Evolutionary conservation across 2,888 invertebrate genomes (phyloP), one percentile per base, ranked within the genome.

Genomic region (Hedychridium roseum): DNA sequence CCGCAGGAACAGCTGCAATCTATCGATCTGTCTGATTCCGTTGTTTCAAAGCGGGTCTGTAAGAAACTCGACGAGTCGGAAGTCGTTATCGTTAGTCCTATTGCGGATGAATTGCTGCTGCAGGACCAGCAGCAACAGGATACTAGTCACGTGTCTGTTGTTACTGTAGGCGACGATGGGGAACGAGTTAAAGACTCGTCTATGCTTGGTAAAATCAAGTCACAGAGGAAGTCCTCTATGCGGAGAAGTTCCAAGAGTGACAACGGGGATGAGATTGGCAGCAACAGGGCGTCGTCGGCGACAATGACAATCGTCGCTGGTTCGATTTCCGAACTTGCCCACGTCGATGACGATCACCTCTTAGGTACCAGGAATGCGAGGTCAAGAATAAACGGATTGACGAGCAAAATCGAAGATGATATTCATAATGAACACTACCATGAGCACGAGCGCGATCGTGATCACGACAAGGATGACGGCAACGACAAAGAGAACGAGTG

Each of bases 91-190:
- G 86, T 91, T 26, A 90, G 88, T 62, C 88, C 91, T 6, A 87
- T 87, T 40, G 80, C 81, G 50, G 78, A 83, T 46, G 81, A 73
- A 34, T 63, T 70, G 21, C n/a, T n/a, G n/a, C n/a, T n/a, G n/a
- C n/a, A n/a, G n/a, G n/a, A n/a, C n/a, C n/a, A n/a, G n/a, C n/a
- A n/a, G n/a, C n/a, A n/a, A n/a, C 80, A 82, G 15, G 93, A 94
- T 78, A 92, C 91, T 57, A 93, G 92, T 73, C 94, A 94, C 80
- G 93, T 94, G 44, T 94, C 94, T 0, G 94, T 94, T 48, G 93
- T 94, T 52, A 92, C 92, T 18, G 93, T 94, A 11, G 94, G 93
- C 39, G 88, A 89, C 67, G 89, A 90, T 68, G 81, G 81, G 54
- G 88, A 90, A 18, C 87, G 87, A 73, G 87, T 87, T 3, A 87